Percentiles rank a stretch among this genome's conserved stretches.
phyloP scores from a whole-genome alignment of 1,140 invertebrate genomes.

The Anastrepha obliqua region DNA sequence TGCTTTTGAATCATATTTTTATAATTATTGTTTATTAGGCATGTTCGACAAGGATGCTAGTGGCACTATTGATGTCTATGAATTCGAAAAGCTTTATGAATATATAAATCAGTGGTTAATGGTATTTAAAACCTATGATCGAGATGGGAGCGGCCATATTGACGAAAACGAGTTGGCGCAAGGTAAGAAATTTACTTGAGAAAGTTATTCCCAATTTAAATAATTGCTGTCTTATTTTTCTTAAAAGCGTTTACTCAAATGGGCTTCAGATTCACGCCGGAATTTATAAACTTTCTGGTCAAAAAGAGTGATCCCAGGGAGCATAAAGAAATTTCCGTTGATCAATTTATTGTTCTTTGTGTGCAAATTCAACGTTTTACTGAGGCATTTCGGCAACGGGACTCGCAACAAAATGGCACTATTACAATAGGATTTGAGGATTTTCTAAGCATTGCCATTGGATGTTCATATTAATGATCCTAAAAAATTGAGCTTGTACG shows the following conservation, averaged over 20 bases:
- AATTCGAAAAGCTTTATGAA: conserved; percentile 91
- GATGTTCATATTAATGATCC: conserved; percentile 76
- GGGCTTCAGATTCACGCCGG: conserved; percentile 89
- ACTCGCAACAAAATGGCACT: conserved; percentile 83
- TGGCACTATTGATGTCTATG: conserved; percentile 90
- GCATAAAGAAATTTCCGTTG: conserved; percentile 83
- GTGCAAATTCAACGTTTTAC: conserved; percentile 91
- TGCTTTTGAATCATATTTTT: too few species aligned
- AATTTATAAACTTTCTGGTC: conserved; percentile 85
- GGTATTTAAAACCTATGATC: conserved; percentile 88
- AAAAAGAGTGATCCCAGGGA: conserved; percentile 80
- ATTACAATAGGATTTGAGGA: conserved; percentile 91
- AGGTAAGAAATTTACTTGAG: conserved; percentile 75
- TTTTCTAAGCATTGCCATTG: conserved; percentile 85
- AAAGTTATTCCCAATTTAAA: not conserved
- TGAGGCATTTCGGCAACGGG: conserved; percentile 86
- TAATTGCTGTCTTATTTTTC: conserved; percentile 52
- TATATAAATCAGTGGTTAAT: conserved; percentile 92
- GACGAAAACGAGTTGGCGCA: conserved; percentile 86
- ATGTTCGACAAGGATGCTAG: conserved; percentile 92
- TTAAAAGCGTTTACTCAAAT: conserved; percentile 86
- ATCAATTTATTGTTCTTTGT: conserved; percentile 91
- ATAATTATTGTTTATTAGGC: conserved; percentile 74
- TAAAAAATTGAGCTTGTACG: not conserved
- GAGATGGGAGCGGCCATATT: conserved; percentile 88